Evolutionary conservation across 1,140 invertebrate species (phyloP), one percentile per base, ranked within the genome.

Genomic region (Acromyrmex heyeri): DNA sequence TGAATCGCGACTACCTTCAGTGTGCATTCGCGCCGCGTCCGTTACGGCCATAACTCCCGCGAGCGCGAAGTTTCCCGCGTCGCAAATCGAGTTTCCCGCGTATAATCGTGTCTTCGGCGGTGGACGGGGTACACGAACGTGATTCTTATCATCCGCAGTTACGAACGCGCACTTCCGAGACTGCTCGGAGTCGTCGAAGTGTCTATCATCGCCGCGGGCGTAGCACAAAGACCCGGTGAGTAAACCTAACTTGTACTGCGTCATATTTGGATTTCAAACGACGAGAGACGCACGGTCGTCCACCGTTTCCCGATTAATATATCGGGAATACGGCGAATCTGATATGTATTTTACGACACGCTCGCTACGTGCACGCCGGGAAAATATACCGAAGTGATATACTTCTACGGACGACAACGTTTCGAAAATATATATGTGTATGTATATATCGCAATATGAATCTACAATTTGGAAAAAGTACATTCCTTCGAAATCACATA

Each of bases 281-380:
- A 88, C 21, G 48, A 79, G 48, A 79, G 78, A 89, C 85, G 70
- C 83, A 69, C 67, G 76, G 44, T 75, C 53, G 87, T 81, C 53
- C 21, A 76, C 67, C 10, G 30, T 70, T 27, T 18, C 21, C 38
- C 57, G 50, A 27, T 38, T 44, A 88, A 72, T 14, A n/a, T 69
- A 82, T 85, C 14, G 87, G 87, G 81, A 85, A 83, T 48, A 73
- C 62, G 75, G 85, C 86, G 70, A 30, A 81, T 88, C 85, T 93
- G 92, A 93, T 93, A 93, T 93, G 92, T 93, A 88, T 91, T 44
- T 16, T 34, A 79, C 55, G 82, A 86, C 76, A 59, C 59, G 59
- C 72, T 85, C 27, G 77, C 75, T 69, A 55, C 62, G 30, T 61
- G 57, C 57, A 76, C 34, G 59, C 48, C 38, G 67, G 67, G 67